Percentiles rank a stretch among this genome's conserved stretches.
Conservation (phyloP, 2,113 vertebrate species). For the Mustelus asterias region DNA sequence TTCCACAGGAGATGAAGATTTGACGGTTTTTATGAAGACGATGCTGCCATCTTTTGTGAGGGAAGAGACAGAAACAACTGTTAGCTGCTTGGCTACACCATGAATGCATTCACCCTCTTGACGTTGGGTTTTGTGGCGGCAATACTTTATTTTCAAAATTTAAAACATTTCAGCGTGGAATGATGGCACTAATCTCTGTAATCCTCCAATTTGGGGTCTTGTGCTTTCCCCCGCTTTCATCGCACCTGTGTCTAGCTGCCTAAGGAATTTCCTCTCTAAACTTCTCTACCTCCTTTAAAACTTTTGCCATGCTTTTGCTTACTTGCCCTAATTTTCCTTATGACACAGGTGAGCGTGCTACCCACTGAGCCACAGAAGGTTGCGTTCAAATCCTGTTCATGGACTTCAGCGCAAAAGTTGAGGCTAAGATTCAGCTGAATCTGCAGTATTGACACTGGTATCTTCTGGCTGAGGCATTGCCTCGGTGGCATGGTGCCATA, state of each 20-base stretch:
- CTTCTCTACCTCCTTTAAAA: neutral
- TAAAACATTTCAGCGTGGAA: neutral
- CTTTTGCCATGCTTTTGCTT: neutral
- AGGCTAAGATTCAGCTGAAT: no score
- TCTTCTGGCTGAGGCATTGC: no score
- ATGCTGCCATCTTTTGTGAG: neutral
- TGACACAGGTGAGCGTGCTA: no score
- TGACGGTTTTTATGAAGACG: neutral
- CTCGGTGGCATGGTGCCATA: no score
- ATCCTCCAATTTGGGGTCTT: neutral
- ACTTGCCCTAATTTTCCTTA: no score
- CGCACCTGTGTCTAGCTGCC: neutral
- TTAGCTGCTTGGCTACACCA: neutral
- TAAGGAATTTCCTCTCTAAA: neutral
- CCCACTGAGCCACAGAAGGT: no score
- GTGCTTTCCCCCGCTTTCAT: neutral
- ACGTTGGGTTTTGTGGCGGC: neutral
- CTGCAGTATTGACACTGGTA: no score
- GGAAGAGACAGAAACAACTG: neutral
- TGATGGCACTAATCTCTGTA: neutral
- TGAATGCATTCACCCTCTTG: neutral
- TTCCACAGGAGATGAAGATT: neutral
- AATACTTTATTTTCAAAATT: neutral
- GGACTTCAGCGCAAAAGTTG: no score
- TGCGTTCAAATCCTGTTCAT: no score